Conservation (phyloP, 2,113 vertebrate species). For the Thryonomys swinderianus region DNA sequence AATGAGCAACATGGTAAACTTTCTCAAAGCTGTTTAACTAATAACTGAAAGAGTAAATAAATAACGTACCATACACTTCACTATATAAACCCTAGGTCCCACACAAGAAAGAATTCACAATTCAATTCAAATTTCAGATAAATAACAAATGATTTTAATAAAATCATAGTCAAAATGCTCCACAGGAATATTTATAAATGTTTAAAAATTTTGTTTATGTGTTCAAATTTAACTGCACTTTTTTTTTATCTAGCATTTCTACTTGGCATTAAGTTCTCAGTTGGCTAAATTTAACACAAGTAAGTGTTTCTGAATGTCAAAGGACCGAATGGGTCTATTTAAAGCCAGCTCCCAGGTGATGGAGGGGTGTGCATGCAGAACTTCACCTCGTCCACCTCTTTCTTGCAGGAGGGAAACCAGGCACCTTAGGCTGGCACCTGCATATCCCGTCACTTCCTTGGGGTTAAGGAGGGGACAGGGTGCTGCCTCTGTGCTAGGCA, state of each 20-base stretch:
- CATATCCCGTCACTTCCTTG: not conserved
- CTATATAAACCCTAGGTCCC: not conserved
- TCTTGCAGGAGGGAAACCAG: not conserved
- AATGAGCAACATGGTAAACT: not conserved
- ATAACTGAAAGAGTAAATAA: not conserved
- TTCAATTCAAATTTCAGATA: slow-evolving; percentile 2
- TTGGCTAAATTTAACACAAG: not conserved
- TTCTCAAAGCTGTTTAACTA: not conserved
- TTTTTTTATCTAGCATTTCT: not conserved
- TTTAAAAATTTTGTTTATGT: not conserved
- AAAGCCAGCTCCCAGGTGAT: not conserved
- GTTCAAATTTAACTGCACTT: not conserved
- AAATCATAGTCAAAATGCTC: not conserved
- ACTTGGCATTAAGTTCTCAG: not conserved
- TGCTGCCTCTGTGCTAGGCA: not conserved
- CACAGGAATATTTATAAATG: not conserved
- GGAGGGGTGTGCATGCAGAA: not conserved
- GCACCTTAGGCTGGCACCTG: not conserved
- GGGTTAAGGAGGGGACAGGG: not conserved
- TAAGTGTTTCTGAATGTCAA: not conserved
- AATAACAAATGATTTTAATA: not conserved
- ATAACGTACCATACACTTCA: not conserved
- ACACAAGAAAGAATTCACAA: not conserved
- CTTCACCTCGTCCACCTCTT: not conserved
- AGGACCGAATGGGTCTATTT: not conserved